Conservation (phyloP, 2,113 vertebrate species). For the Melanerpes formicivorus region DNA sequence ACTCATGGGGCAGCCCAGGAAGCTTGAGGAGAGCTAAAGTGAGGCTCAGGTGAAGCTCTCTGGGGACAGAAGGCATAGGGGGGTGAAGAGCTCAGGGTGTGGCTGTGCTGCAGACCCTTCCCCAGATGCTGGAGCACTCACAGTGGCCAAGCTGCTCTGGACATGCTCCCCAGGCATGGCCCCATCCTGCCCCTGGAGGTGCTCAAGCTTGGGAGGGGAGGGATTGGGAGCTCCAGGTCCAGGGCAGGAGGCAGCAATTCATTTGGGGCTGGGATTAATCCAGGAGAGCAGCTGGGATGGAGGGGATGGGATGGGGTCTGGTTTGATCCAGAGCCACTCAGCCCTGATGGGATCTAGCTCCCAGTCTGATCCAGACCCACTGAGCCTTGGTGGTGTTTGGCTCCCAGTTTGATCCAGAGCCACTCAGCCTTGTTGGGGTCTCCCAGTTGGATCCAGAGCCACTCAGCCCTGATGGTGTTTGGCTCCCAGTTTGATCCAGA, state of each 20-base stretch:
- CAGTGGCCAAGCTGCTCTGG: rapidly evolving
- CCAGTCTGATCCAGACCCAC: too few relatives aligned
- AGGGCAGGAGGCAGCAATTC: not conserved
- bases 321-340: too few relatives aligned
- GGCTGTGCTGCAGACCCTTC: not conserved
- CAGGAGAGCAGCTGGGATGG: not conserved
- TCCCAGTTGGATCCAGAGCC: too few relatives aligned
- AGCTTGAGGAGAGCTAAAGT: rapidly evolving
- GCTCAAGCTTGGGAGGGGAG: not conserved
- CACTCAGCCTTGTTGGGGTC: too few relatives aligned
- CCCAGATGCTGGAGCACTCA: not conserved
- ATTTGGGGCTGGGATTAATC: not conserved
- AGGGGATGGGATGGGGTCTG: not conserved
- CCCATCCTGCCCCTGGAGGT: not conserved
- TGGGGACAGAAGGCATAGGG: rapidly evolving
- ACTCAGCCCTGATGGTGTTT: too few relatives aligned
- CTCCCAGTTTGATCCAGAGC: too few relatives aligned
- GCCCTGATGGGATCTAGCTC: too few relatives aligned
- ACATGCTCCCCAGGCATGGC: not conserved
- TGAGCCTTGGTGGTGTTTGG: too few relatives aligned
- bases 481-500: too few relatives aligned
- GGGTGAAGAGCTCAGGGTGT: not conserved
- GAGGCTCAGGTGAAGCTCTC: not conserved
- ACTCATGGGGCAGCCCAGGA: rapidly evolving
- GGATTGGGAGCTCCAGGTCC: not conserved